Evolutionary conservation across 2,113 vertebrate genomes (phyloP).

Genomic region (Lepus americanus): DNA sequence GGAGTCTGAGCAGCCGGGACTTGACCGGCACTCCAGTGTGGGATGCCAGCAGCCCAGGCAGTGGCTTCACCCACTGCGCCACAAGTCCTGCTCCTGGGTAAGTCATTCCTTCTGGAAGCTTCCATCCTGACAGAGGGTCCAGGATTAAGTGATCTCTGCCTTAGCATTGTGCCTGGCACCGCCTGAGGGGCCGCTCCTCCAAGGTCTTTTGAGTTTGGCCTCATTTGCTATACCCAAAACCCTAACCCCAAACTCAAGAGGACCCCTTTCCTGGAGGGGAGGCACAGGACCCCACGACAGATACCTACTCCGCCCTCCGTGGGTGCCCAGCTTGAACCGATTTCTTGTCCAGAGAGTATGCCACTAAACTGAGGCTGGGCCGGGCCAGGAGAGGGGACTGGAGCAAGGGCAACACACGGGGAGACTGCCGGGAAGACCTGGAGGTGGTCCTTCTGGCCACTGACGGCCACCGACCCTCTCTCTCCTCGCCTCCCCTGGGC

Average conservation of each 20-base stretch:
- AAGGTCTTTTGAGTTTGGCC: not conserved
- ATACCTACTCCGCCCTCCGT: not conserved
- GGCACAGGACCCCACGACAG: not conserved
- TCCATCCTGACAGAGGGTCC: slow-evolving; percentile 20
- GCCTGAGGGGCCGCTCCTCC: not conserved
- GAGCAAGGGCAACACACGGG: too few species aligned
- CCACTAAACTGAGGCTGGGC: not conserved
- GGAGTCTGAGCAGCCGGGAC: too few species aligned
- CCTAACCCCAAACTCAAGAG: not conserved
- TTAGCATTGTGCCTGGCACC: not conserved
- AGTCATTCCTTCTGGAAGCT: not conserved
- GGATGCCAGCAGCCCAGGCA: too few species aligned
- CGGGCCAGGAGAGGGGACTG: not conserved
- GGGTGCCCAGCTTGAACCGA: not conserved
- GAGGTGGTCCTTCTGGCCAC: not conserved
- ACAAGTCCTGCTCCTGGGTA: too few species aligned
- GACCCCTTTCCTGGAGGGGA: not conserved
- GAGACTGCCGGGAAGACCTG: too few species aligned
- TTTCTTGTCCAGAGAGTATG: too few species aligned
- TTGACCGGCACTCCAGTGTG: too few species aligned
- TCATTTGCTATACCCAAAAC: not conserved
- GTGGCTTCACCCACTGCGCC: too few species aligned
- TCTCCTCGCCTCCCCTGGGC: not conserved
- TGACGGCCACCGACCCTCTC: too few species aligned
- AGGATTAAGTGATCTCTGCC: not conserved